A percentile compares a stretch with the other conserved stretches of the same genome.
phyloP scores from a whole-genome alignment of 2,888 invertebrate species.

The Drosophila meridionalis region DNA sequence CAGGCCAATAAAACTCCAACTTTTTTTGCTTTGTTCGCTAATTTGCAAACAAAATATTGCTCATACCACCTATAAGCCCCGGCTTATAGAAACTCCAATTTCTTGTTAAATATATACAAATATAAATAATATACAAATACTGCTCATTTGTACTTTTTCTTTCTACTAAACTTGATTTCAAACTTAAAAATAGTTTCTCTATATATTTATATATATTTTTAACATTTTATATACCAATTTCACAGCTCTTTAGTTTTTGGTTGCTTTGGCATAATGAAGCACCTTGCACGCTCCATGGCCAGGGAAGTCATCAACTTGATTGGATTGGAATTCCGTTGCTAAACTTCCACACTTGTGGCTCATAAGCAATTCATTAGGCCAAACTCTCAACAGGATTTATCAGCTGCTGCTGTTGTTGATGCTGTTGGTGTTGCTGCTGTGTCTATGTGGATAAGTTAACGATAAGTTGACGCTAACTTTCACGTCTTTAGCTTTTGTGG shows the following conservation, averaged over 20 bases:
- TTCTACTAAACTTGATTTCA: background rate
- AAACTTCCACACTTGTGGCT: conserved; percentile 24
- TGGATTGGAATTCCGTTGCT: conserved; percentile 6
- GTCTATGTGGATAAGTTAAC: conserved; percentile 40
- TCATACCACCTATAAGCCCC: background rate
- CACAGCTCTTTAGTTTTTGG: background rate
- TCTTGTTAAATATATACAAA: background rate
- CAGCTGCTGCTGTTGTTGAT: conserved; percentile 1
- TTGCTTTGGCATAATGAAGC: background rate
- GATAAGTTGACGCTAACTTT: conserved; percentile 41
- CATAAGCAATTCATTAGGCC: conserved; percentile 46
- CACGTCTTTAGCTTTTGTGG: conserved; percentile 37
- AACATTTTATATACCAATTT: background rate
- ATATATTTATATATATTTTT: background rate
- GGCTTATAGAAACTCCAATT: too few species aligned
- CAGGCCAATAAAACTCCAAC: too few species aligned
- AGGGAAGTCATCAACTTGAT: background rate
- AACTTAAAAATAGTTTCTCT: background rate
- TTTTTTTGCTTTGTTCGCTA: too few species aligned
- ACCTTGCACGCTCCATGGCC: background rate
- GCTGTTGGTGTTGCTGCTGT: background rate
- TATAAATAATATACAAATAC: background rate
- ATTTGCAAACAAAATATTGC: background rate
- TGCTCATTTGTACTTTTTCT: background rate
- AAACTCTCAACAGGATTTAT: conserved; percentile 32